phyloP scores from a whole-genome alignment of 2,113 vertebrate species.

The Pituophis catenifer region DNA sequence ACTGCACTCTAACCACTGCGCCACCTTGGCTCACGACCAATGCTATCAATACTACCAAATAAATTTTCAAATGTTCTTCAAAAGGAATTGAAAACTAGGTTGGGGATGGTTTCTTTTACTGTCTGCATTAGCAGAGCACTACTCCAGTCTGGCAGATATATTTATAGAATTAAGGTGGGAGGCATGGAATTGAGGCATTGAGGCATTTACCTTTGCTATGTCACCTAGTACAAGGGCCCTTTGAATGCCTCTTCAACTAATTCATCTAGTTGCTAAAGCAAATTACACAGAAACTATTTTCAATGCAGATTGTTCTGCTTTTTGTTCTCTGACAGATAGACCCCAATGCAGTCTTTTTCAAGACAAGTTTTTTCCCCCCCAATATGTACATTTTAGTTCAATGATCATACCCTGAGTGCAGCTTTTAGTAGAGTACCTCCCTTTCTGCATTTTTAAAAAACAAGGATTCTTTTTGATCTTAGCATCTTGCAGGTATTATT shows the following conservation, averaged over 20 bases:
- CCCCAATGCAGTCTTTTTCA: not conserved
- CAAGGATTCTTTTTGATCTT: not conserved
- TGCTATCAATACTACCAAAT: not conserved
- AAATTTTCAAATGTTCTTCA: not conserved
- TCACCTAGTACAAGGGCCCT: not conserved
- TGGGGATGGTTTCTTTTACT: not conserved
- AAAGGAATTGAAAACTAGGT: not conserved
- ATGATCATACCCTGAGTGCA: not conserved
- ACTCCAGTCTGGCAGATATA: not conserved
- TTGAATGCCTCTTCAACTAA: not conserved
- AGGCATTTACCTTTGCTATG: not conserved
- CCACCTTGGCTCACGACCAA: not conserved
- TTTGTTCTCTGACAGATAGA: not conserved
- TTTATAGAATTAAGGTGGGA: not conserved
- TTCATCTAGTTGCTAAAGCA: not conserved
- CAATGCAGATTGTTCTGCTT: not conserved
- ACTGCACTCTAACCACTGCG: no score
- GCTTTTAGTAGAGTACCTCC: not conserved
- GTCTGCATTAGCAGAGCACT: not conserved
- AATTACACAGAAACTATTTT: not conserved
- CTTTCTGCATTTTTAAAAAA: not conserved
- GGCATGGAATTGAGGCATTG: not conserved
- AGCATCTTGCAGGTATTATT: not conserved
- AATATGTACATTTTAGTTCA: not conserved
- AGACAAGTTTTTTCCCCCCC: accelerated